Evolutionary conservation across 2,888 invertebrate genomes (phyloP), one percentile per base, ranked within the genome.

Genomic region (Drosophila macrospina): DNA sequence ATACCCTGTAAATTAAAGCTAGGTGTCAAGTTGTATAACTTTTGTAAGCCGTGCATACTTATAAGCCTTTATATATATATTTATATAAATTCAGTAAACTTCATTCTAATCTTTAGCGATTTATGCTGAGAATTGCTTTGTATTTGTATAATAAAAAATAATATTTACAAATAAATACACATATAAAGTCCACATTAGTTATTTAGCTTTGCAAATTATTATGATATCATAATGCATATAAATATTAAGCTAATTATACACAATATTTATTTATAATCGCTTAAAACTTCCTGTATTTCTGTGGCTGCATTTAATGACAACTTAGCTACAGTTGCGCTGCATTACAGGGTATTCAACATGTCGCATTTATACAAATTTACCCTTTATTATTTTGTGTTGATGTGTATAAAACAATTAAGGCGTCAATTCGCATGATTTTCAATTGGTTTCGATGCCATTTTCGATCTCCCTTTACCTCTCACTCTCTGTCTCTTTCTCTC

Each of bases 361-460:
- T 59, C 42, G n/a, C 2, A 4, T 5, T n/a, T 10, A 15, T 10
- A 5, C 20, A n/a, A 0, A 0, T 20, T 6, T 20, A 7, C 11
- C 5, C 8, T 7, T 30, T 36, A 32, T 48, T 56, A 16, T 26
- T 45, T 28, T 15, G 30, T 32, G 45, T 65, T 54, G 41, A 72
- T 50, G 59, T 28, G 15, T 47, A 52, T 39, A 55, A 54, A 24
- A 8, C 65, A 65, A 70, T 66, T 71, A 60, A 56, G 32, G 52
- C 56, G 60, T 72, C 59, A 55, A 65, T 60, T 66, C 28, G 30
- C 39, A 65, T 70, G 50, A 54, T 59, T 54, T 55, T 72, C 51
- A 48, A 67, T 72, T 72, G 67, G 34, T 41, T 55, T 59, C 26
- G 52, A 16, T 7, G 34, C 20, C 61, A 52, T 57, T 69, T 42